Evolutionary conservation across 2,888 invertebrate species (phyloP).

Genomic region (Agelastica alni): DNA sequence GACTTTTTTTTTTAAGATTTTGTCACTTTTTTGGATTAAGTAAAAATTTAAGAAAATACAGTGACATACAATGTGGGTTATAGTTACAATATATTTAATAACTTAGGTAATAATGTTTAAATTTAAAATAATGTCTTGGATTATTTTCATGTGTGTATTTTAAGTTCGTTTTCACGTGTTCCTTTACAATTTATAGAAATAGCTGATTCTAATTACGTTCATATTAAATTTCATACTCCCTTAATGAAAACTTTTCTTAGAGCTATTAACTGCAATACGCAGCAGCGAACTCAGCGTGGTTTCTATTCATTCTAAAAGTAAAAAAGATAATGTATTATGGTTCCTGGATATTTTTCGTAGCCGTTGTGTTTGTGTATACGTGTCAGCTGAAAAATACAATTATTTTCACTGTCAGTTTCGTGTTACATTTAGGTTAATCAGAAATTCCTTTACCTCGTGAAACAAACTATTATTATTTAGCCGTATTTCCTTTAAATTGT

Average conservation of each 20-base stretch:
- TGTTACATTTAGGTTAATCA: conserved; percentile 16
- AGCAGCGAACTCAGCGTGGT: conserved; percentile 4
- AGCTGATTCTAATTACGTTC: conserved; percentile 4
- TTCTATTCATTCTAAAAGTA: conserved; percentile 3
- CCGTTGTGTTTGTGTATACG: conserved; percentile 4
- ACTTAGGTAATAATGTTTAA: too few relatives aligned
- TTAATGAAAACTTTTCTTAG: conserved; percentile 4
- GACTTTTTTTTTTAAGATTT: too few relatives aligned
- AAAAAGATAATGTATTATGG: conserved; percentile 4
- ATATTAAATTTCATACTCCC: conserved; percentile 5
- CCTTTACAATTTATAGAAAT: conserved; percentile 2
- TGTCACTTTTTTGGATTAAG: too few relatives aligned
- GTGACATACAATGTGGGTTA: too few relatives aligned
- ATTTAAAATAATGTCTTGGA: too few relatives aligned
- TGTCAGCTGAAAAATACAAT: conserved; percentile 8
- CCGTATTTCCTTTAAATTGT: conserved; percentile 15
- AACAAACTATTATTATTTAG: conserved; percentile 13
- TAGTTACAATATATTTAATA: too few relatives aligned
- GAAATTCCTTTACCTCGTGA: conserved; percentile 11
- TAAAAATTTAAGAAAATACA: too few relatives aligned
- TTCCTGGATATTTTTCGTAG: conserved; percentile 3
- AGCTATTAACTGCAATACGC: conserved; percentile 4
- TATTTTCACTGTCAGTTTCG: conserved; percentile 16
- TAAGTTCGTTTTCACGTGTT: neutral
- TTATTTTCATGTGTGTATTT: too few relatives aligned